Conservation (phyloP, 2,888 invertebrate species). For the Hyalella azteca region DNA sequence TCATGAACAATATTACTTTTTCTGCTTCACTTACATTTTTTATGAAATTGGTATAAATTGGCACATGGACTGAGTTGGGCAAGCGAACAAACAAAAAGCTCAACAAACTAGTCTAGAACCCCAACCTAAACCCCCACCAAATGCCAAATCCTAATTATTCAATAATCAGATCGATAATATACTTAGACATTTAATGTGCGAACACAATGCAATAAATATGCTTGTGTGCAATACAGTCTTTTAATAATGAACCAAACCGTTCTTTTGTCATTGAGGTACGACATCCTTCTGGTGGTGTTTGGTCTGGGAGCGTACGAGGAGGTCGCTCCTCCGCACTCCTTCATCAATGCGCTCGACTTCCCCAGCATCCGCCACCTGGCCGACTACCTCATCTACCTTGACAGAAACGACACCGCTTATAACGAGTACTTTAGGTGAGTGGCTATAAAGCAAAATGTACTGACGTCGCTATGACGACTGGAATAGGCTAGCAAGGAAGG, state of each 20-base stretch:
- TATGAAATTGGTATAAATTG: too few relatives aligned
- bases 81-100: too few relatives aligned
- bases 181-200: too few relatives aligned
- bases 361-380: constrained; percentile 60
- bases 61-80: too few relatives aligned
- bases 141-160: too few relatives aligned
- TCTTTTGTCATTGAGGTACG: constrained; percentile 40
- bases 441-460: not conserved
- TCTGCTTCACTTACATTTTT: too few relatives aligned
- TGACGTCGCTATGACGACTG: not conserved
- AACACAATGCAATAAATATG: too few relatives aligned
- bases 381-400: constrained; percentile 59
- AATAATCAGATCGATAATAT: too few relatives aligned
- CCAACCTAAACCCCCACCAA: too few relatives aligned
- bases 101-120: too few relatives aligned
- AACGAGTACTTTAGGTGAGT: constrained; percentile 22
- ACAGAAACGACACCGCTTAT: constrained; percentile 54
- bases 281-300: constrained; percentile 61
- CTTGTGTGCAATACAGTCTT: too few relatives aligned
- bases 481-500: not conserved
- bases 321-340: constrained; percentile 61
- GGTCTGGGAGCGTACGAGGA: constrained; percentile 61
- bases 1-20: too few relatives aligned
- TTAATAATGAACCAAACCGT: not conserved
- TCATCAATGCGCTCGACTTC: constrained; percentile 61